These are phyloP conservation scores for Cacoxenus indagator DNA, from an alignment of 2,888 invertebrate species.

Conservation along the genomic window DNA sequence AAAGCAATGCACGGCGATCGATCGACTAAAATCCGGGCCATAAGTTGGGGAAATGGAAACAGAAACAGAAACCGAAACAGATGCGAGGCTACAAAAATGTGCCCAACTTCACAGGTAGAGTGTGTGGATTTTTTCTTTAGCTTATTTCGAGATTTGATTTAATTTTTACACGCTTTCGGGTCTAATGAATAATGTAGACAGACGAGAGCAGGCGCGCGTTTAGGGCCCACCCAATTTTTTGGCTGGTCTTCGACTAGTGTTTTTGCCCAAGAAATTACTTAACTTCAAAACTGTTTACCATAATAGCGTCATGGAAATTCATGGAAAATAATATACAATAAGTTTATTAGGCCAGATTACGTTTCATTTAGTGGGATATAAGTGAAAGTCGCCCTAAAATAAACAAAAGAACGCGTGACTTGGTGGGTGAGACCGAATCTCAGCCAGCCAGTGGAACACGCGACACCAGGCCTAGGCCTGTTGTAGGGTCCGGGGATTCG, in stretches of 20 bases:
- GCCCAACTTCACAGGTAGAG: background rate
- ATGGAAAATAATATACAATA: too few relatives aligned
- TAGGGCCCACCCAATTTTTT: constrained; percentile 8
- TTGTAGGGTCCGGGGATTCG: too few relatives aligned
- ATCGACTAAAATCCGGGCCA: background rate
- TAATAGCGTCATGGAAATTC: too few relatives aligned
- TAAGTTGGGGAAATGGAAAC: background rate
- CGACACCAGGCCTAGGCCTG: too few relatives aligned
- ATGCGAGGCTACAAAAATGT: constrained; percentile 8
- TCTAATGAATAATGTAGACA: background rate
- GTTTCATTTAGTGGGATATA: too few relatives aligned
- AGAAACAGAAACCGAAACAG: constrained; percentile 9
- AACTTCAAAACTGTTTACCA: background rate
- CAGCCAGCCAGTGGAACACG: too few relatives aligned
- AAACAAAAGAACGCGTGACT: too few relatives aligned
- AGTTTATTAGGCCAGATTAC: too few relatives aligned
- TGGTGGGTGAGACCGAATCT: too few relatives aligned
- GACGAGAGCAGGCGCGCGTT: constrained; percentile 47
- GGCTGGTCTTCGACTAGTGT: constrained; percentile 41
- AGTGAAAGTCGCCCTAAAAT: too few relatives aligned
- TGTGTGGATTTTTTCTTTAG: background rate
- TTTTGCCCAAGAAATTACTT: constrained; percentile 60
- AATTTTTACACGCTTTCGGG: constrained; percentile 18
- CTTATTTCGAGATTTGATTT: constrained; percentile 28
- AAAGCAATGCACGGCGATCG: background rate